Base-by-base conservation (phyloP, 2,888 invertebrate species). In the Barypeithes pellucidus region DNA sequence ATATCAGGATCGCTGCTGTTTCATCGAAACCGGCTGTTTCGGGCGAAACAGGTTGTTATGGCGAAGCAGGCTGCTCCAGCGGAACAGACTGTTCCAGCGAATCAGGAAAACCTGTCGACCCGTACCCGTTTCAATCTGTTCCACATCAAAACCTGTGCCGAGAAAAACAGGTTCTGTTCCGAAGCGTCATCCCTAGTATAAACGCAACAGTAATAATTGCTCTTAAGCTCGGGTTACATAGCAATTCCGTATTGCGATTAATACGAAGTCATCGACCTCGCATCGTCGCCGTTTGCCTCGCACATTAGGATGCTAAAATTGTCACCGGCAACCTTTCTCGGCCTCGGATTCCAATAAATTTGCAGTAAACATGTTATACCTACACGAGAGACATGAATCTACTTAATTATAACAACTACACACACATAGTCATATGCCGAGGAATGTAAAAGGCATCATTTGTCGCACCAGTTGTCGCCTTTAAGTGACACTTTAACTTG, bases 331-430 rank as follows among this genome's bases (percentile, higher is more conserved):
- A 78, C 77, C 79, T 77, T 78, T 63, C 79, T 63, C 78, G 76
- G 77, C 79, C 79, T 78, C 79, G 76, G 76, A 79, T 77, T 77
- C 77, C 82, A 84, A 84, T 85, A 84, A 85, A 85, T 85, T 84
- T 84, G 83, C 84, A 81, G 81, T 82, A 82, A 84, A 83, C 84
- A 83, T 82, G 84, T 84, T 82, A 82, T 82, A 82, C 81, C 81
- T 83, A 84, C 83, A 83, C 80, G 84, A 81, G 79, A 80, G 81
- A 85, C 85, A 84, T 79, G 83, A 83, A 81, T 83, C 81, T 79
- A 80, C 81, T 84, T 84, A 85, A 84, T 84, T 84, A 84, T 83
- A 84, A 84, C 84, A 82, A 57, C 54, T 57, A 57, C 33, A 50
- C 24, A 50, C 50, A 57, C 33, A 29, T 29, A 14, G 54, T 57